Base-by-base conservation (phyloP, 2,797 vertebrate genomes). In the Danio aesculapii region DNA sequence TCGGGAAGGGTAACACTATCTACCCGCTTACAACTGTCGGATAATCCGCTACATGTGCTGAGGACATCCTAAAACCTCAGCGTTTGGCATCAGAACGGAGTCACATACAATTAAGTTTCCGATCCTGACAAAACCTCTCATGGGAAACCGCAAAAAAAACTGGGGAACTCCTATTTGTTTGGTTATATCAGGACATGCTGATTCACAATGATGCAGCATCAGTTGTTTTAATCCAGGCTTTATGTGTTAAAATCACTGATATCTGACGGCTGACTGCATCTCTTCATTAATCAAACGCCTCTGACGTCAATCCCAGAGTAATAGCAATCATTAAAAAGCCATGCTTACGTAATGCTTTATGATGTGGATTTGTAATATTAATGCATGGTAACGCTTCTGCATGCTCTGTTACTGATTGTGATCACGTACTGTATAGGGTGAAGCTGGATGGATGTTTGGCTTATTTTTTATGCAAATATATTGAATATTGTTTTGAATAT, bases 21-120 rank as follows among this genome's bases (percentile, higher is more conserved):
- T 89, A 79, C 73, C 86, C 44, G 74, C 62, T 81, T 75, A 82
- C 79, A 79, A 87, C 81, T 62, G 16, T 78, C 81, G 77, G 83
- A 88, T 90, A 90, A 91, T 92, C 88, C 83, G 39, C 63, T 75
- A 85, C 85, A 87, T 89, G 87, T 87, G 88, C 82, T 57, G 53
- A 83, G 84, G 71, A 74, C 67, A 81, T 87, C 30, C 30, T 30
- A 30, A 30, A 30, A 30, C 30, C 30, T 30, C 14, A 55, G 52
- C 21, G 58, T 16, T 72, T 73, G 81, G 81, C 72, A 50, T 62
- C 46, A 47, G 81, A 59, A 62, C 58, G 49, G 16, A 86, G 83
- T 81, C 80, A 81, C 74, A 83, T 66, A 57, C 81, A 77, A 79
- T 85, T 79, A 73, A 81, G 39, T 78, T 58, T 43, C 50, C 70